Conservation (phyloP, 2,797 vertebrate genomes). For the Passerculus sandwichensis region DNA sequence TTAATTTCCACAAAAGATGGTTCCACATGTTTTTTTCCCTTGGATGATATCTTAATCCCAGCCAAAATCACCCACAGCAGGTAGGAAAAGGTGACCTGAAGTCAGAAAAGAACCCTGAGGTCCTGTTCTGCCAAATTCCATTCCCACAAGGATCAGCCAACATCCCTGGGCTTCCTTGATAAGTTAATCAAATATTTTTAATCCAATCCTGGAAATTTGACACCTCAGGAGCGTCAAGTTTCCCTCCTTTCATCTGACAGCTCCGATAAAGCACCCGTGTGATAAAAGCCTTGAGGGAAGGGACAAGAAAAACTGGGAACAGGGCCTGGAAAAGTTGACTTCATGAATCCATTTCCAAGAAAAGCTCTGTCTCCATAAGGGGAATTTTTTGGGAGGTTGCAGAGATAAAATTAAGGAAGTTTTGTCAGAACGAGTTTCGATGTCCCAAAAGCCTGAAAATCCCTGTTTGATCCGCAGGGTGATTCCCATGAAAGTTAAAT, state of each 20-base stretch:
- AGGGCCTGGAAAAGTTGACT: constrained; percentile 20
- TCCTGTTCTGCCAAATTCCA: not conserved
- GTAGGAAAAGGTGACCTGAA: not conserved
- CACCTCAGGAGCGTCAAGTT: not conserved
- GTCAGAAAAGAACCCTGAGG: not conserved
- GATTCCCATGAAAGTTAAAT: not conserved
- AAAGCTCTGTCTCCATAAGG: not conserved
- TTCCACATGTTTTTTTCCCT: not conserved
- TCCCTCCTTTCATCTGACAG: not conserved
- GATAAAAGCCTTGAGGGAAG: not conserved
- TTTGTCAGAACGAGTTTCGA: not conserved
- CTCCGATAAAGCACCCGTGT: not conserved
- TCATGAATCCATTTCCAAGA: not conserved
- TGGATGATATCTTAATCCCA: not conserved
- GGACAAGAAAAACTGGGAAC: not conserved
- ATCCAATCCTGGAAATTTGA: not conserved
- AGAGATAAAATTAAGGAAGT: not conserved
- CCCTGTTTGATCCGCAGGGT: fast-evolving
- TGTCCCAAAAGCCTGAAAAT: not conserved
- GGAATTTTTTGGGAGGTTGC: not conserved
- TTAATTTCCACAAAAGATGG: not conserved
- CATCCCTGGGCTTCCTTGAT: not conserved
- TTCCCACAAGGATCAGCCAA: not conserved
- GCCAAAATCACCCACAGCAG: not conserved
- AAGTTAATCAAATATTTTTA: not conserved